Evolutionary conservation across 2,888 invertebrate species (phyloP).

Genomic region (Drosophila kokeensis): DNA sequence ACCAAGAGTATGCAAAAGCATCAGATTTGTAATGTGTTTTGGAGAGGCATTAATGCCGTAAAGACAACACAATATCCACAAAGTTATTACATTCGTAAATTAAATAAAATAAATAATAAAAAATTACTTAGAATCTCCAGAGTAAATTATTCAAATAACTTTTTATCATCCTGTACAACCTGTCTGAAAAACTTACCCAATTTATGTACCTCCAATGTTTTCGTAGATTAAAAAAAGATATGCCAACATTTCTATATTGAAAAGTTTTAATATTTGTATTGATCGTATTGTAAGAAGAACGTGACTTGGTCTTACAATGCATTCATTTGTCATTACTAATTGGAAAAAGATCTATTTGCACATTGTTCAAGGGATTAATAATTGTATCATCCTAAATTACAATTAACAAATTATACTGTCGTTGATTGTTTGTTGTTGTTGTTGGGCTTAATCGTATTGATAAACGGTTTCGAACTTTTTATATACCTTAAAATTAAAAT

Average conservation of each 20-base stretch:
- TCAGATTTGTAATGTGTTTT: too few relatives aligned
- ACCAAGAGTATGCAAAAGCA: too few relatives aligned
- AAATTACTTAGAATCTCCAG: background rate
- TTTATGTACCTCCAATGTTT: background rate
- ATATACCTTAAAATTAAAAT: constrained; percentile 41
- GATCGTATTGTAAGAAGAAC: constrained; percentile 35
- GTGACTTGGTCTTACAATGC: constrained; percentile 8
- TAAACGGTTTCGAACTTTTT: constrained; percentile 18
- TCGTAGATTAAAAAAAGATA: background rate
- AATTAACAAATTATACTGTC: constrained; percentile 68
- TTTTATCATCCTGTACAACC: background rate
- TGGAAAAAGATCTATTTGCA: constrained; percentile 53
- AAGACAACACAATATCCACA: background rate
- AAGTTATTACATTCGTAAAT: background rate
- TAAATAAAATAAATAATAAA: background rate
- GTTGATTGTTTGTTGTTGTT: constrained; percentile 41
- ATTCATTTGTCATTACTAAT: constrained; percentile 36
- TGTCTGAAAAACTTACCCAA: background rate
- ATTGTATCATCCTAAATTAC: constrained; percentile 58
- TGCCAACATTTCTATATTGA: background rate
- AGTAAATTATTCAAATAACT: background rate
- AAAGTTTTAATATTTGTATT: constrained; percentile 26
- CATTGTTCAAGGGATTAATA: constrained; percentile 56
- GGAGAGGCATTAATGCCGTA: too few relatives aligned
- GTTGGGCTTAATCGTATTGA: constrained; percentile 47